Conservation (phyloP, 2,113 vertebrate species). For the Urocynchramus pylzowi region DNA sequence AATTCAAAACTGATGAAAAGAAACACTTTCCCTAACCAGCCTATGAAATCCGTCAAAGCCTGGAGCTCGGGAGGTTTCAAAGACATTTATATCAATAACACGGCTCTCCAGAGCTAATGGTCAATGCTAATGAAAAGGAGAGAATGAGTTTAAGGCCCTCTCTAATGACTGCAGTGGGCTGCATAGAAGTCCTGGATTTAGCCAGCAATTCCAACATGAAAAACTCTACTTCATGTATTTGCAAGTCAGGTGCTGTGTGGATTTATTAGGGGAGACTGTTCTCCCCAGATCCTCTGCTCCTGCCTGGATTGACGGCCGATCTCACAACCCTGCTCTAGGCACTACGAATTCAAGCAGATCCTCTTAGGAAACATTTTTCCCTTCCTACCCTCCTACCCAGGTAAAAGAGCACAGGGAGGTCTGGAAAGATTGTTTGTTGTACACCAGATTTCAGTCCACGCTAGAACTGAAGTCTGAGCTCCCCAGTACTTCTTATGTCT, state of each 20-base stretch:
- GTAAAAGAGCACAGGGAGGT: neutral
- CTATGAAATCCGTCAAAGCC: neutral
- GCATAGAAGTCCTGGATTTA: neutral
- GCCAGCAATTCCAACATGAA: neutral
- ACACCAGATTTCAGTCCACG: neutral
- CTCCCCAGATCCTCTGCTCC: neutral
- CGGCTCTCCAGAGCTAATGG: constrained; percentile 12
- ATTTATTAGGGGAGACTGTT: neutral
- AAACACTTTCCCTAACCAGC: neutral
- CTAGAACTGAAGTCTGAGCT: neutral
- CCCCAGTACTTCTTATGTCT: neutral
- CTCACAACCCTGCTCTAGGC: neutral
- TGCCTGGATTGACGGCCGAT: neutral
- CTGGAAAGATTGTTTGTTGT: neutral
- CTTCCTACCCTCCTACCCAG: neutral
- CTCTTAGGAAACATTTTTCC: neutral
- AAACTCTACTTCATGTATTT: neutral
- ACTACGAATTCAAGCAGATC: neutral
- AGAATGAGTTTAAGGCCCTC: constrained; percentile 49
- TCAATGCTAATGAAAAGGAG: constrained; percentile 55
- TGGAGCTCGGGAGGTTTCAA: constrained; percentile 21
- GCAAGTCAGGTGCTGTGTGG: neutral
- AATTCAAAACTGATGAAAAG: no score
- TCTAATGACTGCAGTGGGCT: constrained; percentile 36
- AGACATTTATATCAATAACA: constrained; percentile 62